phyloP scores from a whole-genome alignment of 2,888 invertebrate genomes.

The Drosophila paramelanica region DNA sequence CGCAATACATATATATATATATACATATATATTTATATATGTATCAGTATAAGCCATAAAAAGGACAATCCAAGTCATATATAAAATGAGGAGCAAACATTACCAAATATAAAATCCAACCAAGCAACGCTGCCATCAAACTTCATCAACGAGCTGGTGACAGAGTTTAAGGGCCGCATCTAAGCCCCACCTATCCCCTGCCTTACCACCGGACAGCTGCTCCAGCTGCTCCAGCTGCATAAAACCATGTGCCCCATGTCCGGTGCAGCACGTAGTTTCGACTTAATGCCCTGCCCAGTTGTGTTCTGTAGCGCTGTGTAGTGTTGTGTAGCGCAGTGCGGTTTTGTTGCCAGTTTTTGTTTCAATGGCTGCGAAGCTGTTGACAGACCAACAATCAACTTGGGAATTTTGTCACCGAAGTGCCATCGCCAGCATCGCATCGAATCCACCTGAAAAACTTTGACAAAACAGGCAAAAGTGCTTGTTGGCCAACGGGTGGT shows the following conservation, averaged over 20 bases:
- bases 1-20: conserved; percentile 21
- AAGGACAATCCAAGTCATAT: conserved; percentile 45
- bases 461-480: conserved; percentile 49
- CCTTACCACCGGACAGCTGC: neutral
- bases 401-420: conserved; percentile 79
- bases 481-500: neutral
- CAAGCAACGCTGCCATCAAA: conserved; percentile 67
- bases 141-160: conserved; percentile 76
- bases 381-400: conserved; percentile 81
- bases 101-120: conserved; percentile 55
- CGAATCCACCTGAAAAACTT: conserved; percentile 66
- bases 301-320: conserved; percentile 26
- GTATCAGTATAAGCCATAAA: conserved; percentile 43
- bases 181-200: neutral
- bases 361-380: conserved; percentile 70
- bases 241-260: conserved; percentile 41
- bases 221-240: conserved; percentile 27
- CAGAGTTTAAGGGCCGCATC: conserved; percentile 65
- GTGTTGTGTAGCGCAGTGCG: conserved; percentile 45
- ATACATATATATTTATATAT: neutral
- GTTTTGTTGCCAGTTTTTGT: conserved; percentile 66
- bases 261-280: conserved; percentile 61
- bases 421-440: conserved; percentile 61
- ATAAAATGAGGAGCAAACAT: conserved; percentile 50
- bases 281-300: conserved; percentile 49